Conservation (phyloP, 2,797 vertebrate species). For the Periparus ater region DNA sequence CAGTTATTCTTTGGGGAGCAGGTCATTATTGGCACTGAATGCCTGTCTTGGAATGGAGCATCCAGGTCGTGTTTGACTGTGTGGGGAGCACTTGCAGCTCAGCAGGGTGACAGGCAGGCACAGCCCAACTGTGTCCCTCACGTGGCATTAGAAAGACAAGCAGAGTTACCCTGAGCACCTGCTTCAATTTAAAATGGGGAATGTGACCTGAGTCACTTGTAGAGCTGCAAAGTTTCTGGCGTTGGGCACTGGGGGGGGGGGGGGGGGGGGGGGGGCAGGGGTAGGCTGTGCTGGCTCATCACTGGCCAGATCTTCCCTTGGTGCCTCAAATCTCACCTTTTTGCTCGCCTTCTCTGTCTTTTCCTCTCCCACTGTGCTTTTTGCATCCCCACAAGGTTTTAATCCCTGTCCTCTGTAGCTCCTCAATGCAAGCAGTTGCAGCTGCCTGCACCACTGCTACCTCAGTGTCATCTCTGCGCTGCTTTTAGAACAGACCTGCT, state of each 20-base stretch:
- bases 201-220: rapidly evolving
- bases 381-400: background rate
- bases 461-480: background rate
- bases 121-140: rapidly evolving
- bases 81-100: background rate
- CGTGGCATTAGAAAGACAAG: background rate
- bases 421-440: background rate
- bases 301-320: rapidly evolving
- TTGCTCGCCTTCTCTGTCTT: background rate
- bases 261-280: too few relatives aligned
- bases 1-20: background rate
- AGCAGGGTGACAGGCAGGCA: background rate
- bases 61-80: background rate
- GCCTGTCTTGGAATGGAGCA: background rate
- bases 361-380: background rate
- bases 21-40: background rate
- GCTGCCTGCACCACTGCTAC: rapidly evolving
- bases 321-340: background rate
- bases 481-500: rapidly evolving
- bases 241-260: background rate
- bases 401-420: background rate
- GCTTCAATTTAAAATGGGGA: background rate
- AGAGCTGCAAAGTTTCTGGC: background rate
- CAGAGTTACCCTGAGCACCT: background rate
- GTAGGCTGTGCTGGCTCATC: rapidly evolving